These are phyloP conservation scores for Pituophis catenifer DNA, from an alignment of 2,113 vertebrate species.

Conservation along the genomic window DNA sequence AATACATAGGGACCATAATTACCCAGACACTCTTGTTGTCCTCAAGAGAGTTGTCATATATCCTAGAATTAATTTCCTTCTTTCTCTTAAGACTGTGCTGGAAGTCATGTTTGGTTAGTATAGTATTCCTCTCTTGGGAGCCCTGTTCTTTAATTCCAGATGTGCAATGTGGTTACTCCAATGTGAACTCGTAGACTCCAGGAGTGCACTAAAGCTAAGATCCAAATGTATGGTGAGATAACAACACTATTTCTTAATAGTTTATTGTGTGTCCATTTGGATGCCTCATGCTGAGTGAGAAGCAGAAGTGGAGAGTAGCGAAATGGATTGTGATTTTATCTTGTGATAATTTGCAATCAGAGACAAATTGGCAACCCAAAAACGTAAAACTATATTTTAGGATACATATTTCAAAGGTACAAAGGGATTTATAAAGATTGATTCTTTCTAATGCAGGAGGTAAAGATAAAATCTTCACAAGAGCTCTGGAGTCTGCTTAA, in stretches of 20 bases:
- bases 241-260: too few relatives aligned
- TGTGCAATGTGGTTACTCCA: not conserved
- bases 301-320: not conserved
- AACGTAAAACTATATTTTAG: not conserved
- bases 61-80: not conserved
- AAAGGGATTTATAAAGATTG: not conserved
- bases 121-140: not conserved
- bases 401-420: not conserved
- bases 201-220: not conserved
- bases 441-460: not conserved
- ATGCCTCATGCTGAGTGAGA: not conserved
- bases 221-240: not conserved
- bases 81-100: not conserved
- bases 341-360: not conserved
- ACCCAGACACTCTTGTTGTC: not conserved
- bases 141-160: not conserved
- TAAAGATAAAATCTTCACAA: conserved; percentile 9
- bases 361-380: not conserved
- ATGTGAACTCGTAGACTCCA: not conserved
- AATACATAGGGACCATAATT: not conserved
- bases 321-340: conserved; percentile 7
- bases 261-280: not conserved
- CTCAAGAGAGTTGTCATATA: not conserved
- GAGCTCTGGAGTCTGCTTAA: conserved; percentile 28
- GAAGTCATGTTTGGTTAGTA: not conserved